Conservation (phyloP, 2,797 vertebrate species). For the Lepilemur ruficaudatus region DNA sequence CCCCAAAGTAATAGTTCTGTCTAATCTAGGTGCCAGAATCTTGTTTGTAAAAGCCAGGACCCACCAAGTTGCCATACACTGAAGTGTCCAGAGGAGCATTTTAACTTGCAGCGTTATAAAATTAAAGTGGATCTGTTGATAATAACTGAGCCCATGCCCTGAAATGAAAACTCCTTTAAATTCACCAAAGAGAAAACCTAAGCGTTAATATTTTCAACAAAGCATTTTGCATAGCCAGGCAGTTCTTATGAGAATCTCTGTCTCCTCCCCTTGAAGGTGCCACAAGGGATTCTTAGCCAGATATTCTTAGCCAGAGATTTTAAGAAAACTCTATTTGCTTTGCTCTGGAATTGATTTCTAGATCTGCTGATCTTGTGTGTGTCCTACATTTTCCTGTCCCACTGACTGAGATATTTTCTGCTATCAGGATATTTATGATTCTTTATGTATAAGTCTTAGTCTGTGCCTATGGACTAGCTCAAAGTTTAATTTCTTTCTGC, state of each 20-base stretch:
- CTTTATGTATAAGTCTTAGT: not conserved
- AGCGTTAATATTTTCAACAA: conserved; percentile 19
- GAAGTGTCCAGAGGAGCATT: not conserved
- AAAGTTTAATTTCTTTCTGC: not conserved
- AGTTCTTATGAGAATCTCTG: not conserved
- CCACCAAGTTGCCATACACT: not conserved
- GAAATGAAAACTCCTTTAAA: not conserved
- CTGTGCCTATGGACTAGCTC: not conserved
- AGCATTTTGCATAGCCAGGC: not conserved
- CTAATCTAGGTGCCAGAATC: not conserved
- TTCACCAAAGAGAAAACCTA: not conserved
- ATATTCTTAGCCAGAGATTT: not conserved
- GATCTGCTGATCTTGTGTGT: not conserved
- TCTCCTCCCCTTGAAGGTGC: not conserved
- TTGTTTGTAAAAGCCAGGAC: not conserved
- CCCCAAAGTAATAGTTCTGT: not conserved
- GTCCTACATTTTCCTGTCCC: not conserved
- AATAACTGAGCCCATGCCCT: not conserved
- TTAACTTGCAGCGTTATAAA: not conserved
- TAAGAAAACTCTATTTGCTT: not conserved
- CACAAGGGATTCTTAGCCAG: not conserved
- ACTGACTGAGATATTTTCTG: not conserved
- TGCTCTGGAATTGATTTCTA: not conserved
- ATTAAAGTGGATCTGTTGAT: not conserved
- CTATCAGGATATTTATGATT: not conserved